Base-by-base conservation (phyloP, 2,113 vertebrate species). In the Megaleporinus macrocephalus region DNA sequence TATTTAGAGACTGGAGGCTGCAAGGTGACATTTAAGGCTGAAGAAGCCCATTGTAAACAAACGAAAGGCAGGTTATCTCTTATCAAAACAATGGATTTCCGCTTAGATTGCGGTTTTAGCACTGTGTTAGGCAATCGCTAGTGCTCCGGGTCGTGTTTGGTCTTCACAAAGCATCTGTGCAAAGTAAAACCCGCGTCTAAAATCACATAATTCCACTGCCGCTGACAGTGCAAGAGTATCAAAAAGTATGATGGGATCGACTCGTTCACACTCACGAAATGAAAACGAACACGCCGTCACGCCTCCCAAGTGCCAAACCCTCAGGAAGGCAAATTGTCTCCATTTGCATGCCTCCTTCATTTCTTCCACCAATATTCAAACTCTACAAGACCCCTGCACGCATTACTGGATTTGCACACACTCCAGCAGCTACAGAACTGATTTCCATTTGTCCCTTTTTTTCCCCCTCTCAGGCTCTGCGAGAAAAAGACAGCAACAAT, bases 21-120 rank as follows among this genome's bases (percentile, higher is more conserved):
- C 44, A 78, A 68, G 47, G 27, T 70, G 66, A 70, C 66, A 70
- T 70, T 70, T 70, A 70, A 70, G 66, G n/a, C 36, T 5, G 41
- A 70, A 41, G 20, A 44, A 36, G 18, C 29, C 27, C 22, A 22
- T n/a, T 70, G 66, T 41, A 24, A 70, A n/a, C 41, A 70, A 70
- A 44, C 9, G n/a, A 70, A n/a, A 44, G 66, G 36, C 10, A 1
- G 0, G 2, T 70, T 70, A 24, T 61, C 24, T 24, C n/a, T 12
- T 11, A 61, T 24, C 57, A 24, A 26, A 61, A 61, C 24, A 61
- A 24, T 24, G 24, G 57, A 61, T 61, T n/a, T 61, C 20, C 53
- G 1, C n/a, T 26, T 61, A n/a, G 57, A 61, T 61, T 44, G 14
- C 9, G 13, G 3, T 68, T 22, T 36, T 12, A 68, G 29, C 18